Conservation (phyloP, 2,888 invertebrate species). For the Nemotelus pantherinus region DNA sequence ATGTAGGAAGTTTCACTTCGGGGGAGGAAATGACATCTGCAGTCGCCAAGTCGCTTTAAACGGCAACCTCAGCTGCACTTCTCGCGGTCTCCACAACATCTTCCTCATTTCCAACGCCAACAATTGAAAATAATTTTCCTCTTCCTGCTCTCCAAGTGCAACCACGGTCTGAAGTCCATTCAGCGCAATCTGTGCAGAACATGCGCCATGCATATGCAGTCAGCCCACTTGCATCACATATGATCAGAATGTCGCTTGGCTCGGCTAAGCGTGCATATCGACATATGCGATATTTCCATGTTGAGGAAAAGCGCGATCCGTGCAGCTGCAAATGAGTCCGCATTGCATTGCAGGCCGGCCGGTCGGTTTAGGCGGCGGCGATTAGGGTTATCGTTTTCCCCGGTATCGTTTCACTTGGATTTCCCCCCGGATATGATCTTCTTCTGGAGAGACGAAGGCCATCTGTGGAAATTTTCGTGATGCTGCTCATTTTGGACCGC, state of each 20-base stretch:
- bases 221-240: constrained; percentile 24
- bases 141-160: constrained; percentile 23
- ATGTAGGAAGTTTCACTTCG: too few species aligned
- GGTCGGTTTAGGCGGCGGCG: background rate
- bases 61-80: background rate
- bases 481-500: too few species aligned
- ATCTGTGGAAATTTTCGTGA: too few species aligned
- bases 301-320: constrained; percentile 11
- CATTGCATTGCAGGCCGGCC: background rate
- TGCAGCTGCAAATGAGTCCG: constrained; percentile 41
- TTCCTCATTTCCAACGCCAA: constrained; percentile 2
- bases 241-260: constrained; percentile 21
- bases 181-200: constrained; percentile 38
- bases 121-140: constrained; percentile 38
- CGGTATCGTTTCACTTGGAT: too few species aligned
- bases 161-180: constrained; percentile 5
- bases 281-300: constrained; percentile 36
- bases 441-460: too few species aligned
- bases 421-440: too few species aligned
- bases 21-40: too few species aligned
- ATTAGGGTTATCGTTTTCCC: too few species aligned
- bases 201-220: constrained; percentile 21
- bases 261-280: background rate
- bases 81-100: background rate
- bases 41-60: too few species aligned